Base-by-base conservation (phyloP, 92 coral and sea anemone species). In the Epizoanthus stellaris region DNA sequence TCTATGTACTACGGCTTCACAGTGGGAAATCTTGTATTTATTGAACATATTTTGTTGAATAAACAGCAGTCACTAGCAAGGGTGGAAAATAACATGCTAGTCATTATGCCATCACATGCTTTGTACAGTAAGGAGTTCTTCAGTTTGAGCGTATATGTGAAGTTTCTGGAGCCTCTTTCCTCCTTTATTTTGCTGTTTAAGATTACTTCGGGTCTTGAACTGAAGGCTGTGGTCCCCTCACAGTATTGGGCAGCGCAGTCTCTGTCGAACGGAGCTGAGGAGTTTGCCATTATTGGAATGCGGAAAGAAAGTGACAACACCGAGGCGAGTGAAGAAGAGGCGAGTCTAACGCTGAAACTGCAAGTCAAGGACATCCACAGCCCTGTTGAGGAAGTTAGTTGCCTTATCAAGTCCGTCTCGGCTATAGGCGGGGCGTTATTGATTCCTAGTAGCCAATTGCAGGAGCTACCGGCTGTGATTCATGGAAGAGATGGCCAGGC, bases 271-370 rank as follows among this genome's bases (percentile, higher is more conserved):
- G 91, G 91, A 19, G 69, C 21, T 2, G 42, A 70, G 49, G 82
- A 88, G 72, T 85, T 88, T 30, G 85, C 76, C 16, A 62, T 88
- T 20, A 47, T 85, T 77, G 91, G 88, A 57, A 75, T 59, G 45
- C 59, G 89, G 14, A 71, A 75, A 25, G 64, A 62, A 56, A 54
- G 13, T 62, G 21, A 17, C 25, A 67, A n/a, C 21, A 56, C 11
- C 14, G 71, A 5, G 47, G 62, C 21, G 16, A 52, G 3, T 3
- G 74, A 61, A 19, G 82, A 85, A 38, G 42, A 16, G 4, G n/a
- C 49, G 34, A 74, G 34, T 8, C 21, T 88, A 20, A 77, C 81
- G 38, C 49, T 88, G 15, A 62, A 54, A n/a, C 34, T 54, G 4
- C 74, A 64, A 15, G 77, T 77, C 70, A 85, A 68, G 13, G 85